Conservation (phyloP, 2,113 vertebrate genomes). For the Dipodomys stephensi region DNA sequence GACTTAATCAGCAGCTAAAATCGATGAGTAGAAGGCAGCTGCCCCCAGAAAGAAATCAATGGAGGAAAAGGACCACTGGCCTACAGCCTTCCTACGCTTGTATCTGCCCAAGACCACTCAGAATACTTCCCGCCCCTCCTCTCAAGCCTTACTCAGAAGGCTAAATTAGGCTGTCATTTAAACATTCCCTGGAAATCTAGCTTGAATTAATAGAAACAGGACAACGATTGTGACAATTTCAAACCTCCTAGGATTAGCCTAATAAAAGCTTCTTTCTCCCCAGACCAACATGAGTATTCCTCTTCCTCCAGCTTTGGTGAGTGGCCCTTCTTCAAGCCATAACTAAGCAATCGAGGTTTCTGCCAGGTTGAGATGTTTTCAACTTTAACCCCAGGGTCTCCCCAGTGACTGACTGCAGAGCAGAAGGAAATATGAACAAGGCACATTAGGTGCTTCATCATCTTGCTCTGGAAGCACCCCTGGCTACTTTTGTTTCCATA, state of each 20-base stretch:
- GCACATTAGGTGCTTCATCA: background rate
- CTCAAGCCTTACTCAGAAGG: background rate
- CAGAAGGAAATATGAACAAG: background rate
- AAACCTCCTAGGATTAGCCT: conserved; percentile 4
- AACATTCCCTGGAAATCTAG: background rate
- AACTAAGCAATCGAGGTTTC: background rate
- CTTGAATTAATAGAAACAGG: background rate
- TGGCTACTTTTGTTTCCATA: background rate
- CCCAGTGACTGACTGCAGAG: too few species aligned
- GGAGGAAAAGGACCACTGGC: conserved; percentile 3
- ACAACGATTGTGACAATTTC: background rate
- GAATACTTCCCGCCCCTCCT: background rate
- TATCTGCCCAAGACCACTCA: conserved; percentile 55
- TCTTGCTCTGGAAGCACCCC: background rate
- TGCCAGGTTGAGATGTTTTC: background rate
- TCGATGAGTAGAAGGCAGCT: conserved; percentile 64
- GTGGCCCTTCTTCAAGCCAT: background rate
- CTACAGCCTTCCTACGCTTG: background rate
- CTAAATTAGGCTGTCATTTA: background rate
- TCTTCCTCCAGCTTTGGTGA: background rate
- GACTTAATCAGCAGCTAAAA: conserved; percentile 73
- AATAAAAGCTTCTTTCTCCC: conserved; percentile 26
- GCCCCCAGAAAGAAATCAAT: conserved; percentile 78
- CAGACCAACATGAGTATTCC: background rate
- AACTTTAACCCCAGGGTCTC: background rate